Evolutionary conservation across 2,797 vertebrate species (phyloP), one percentile per base, ranked within the genome.

Genomic region (Oreochromis grahami): DNA sequence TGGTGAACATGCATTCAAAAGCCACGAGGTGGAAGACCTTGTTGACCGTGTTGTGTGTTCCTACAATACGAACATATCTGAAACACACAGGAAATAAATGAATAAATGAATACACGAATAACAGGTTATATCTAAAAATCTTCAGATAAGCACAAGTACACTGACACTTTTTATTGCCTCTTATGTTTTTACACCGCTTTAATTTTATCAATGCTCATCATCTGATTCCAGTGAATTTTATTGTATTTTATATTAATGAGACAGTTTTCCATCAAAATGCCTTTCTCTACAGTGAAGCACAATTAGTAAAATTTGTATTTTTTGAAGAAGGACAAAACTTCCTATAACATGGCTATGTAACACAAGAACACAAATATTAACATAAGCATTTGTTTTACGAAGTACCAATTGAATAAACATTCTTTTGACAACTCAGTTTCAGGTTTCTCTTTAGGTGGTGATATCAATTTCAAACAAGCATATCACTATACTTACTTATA

Each of bases 21-120:
- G 98, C 98, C 93, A 99, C 98, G n/a, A 99, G 97, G 90, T 99
- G 98, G 94, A 99, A 99, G 87, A 99, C 98, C 95, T 99, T 99
- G 96, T 99, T 99, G 89, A 99, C 98, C 0, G 98, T 99, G 94
- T 99, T 99, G 92, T 99, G 98, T 15, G 98, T 99, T 45, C 98
- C 98, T 82, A 99, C 98, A 41, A 99, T 97, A 89, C 98, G 97
- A 88, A 99, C 97, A 77, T 99, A 99, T 93, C 98, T 99, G 91
- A 82, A 7, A 80, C 51, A 78, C n/a, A 78, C 19, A 60, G 17
- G 80, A 72, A 56, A 34, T 21, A 4, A 24, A 17, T 26, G 24
- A 26, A 26, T 14, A 4, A 8, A 32, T 60, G 6, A 60, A 34
- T 60, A 34, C 3, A 36, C 12, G 29, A 60, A 36, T 48, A 48